phyloP scores from a whole-genome alignment of 2,888 invertebrate genomes.

The Nowickia ferox region DNA sequence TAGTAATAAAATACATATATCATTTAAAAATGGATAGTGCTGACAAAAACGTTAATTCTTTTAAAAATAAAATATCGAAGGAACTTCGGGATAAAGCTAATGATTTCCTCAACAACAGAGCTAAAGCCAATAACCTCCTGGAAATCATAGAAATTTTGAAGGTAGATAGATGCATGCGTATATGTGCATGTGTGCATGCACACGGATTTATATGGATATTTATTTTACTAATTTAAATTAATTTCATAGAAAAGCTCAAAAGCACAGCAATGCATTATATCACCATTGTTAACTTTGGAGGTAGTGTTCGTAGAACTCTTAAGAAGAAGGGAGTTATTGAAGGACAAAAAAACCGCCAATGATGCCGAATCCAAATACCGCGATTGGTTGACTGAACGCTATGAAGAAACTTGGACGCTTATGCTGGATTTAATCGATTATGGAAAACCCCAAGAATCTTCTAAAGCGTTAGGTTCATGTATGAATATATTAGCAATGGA shows the following conservation, averaged over 20 bases:
- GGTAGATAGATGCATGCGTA: slow-evolving; percentile 82
- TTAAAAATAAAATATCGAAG: slow-evolving; percentile 80
- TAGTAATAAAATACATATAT: not conserved
- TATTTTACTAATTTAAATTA: not conserved
- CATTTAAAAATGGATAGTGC: slow-evolving; percentile 38
- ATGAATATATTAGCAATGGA: slow-evolving; percentile 90
- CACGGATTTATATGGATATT: not conserved
- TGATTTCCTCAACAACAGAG: slow-evolving; percentile 87
- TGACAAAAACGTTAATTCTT: slow-evolving; percentile 22
- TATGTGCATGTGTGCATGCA: not conserved
- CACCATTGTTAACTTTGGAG: slow-evolving; percentile 88
- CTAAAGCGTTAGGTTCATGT: slow-evolving; percentile 88
- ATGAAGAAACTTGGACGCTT: slow-evolving; percentile 86
- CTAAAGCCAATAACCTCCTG: slow-evolving; percentile 87
- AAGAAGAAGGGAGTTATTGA: slow-evolving; percentile 87
- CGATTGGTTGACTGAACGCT: slow-evolving; percentile 88
- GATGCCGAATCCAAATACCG: slow-evolving; percentile 87
- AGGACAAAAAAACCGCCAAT: slow-evolving; percentile 81
- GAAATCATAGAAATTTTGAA: slow-evolving; percentile 89
- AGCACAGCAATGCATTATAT: slow-evolving; percentile 83
- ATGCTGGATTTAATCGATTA: slow-evolving; percentile 85
- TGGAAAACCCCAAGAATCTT: slow-evolving; percentile 84
- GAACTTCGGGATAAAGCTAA: slow-evolving; percentile 88
- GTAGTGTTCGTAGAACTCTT: slow-evolving; percentile 88
- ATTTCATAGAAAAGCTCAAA: slow-evolving; percentile 74